Percentiles rank a stretch among this genome's conserved stretches.
These are phyloP conservation scores for Sciurus carolinensis DNA, from an alignment of 2,797 vertebrate genomes.

Conservation along the genomic window DNA sequence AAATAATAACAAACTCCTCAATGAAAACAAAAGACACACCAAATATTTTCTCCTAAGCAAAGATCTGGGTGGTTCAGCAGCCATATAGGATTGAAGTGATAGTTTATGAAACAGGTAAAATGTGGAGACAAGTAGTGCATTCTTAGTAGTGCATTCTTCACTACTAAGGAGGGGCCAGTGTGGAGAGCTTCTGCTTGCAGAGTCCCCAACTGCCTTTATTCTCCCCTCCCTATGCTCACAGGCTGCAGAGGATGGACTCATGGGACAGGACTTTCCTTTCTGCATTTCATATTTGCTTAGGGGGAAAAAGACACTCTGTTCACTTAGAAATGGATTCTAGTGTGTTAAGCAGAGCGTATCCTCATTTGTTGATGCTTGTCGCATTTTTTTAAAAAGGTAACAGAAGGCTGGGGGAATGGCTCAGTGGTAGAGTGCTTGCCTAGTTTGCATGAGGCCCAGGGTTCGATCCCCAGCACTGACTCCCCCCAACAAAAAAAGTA, in stretches of 20 bases:
- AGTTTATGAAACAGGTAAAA: neutral
- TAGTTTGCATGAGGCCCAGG: no score
- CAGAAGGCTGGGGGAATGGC: no score
- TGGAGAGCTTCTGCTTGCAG: neutral
- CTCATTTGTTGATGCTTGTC: slow-evolving; percentile 18
- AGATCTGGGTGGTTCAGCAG: neutral
- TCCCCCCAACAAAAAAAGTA: neutral
- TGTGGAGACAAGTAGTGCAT: neutral
- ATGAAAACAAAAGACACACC: neutral
- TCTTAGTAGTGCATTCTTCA: neutral
- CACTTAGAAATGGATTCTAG: neutral
- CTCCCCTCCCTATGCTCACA: neutral
- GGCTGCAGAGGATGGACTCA: neutral
- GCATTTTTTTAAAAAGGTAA: slow-evolving; percentile 67
- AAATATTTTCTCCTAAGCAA: neutral
- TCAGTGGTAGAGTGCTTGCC: no score
- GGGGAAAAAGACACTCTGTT: neutral
- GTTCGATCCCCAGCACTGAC: no score
- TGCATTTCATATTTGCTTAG: neutral
- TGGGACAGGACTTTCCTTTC: neutral
- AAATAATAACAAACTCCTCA: neutral
- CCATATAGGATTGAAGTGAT: neutral
- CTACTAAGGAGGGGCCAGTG: neutral
- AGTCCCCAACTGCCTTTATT: neutral
- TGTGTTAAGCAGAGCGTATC: fast-evolving